These are phyloP conservation scores for Idaea aversata DNA, from an alignment of 2,888 invertebrate species.

Conservation along the genomic window DNA sequence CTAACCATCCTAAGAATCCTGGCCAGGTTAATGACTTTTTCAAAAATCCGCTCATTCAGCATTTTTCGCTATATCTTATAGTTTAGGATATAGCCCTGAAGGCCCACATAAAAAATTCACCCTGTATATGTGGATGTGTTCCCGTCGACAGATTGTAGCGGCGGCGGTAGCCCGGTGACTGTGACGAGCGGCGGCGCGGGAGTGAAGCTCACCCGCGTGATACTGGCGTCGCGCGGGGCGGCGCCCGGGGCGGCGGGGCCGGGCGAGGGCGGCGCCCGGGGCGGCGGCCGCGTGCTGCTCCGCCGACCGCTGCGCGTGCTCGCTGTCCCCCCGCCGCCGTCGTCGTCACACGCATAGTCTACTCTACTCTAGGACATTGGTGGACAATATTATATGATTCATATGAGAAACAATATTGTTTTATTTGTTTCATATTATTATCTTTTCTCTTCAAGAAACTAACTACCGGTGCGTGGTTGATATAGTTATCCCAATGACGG, in stretches of 20 bases:
- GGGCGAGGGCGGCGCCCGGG: constrained; percentile 27
- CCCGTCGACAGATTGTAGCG: not conserved
- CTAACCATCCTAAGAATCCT: too few relatives aligned
- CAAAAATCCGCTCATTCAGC: too few relatives aligned
- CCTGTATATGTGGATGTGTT: not conserved
- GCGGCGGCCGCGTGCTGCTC: constrained; percentile 37
- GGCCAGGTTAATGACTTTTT: too few relatives aligned
- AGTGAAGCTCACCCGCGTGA: constrained; percentile 49
- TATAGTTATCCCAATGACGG: too few relatives aligned
- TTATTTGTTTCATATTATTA: too few relatives aligned
- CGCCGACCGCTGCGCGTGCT: constrained; percentile 42
- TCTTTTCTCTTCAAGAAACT: not conserved
- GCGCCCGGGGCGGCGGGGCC: constrained; percentile 24
- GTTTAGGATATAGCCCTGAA: too few relatives aligned
- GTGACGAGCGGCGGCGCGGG: constrained; percentile 32
- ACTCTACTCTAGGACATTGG: not conserved
- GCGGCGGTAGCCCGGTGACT: constrained; percentile 24
- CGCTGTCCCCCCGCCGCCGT: constrained; percentile 20
- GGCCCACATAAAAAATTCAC: too few relatives aligned
- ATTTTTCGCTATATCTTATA: too few relatives aligned
- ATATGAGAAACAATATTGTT: not conserved
- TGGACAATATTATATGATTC: too few relatives aligned
- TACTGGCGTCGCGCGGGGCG: constrained; percentile 56
- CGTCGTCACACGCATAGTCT: not conserved
- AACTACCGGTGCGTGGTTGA: too few relatives aligned